These are phyloP conservation scores for Cheilosia scutellata DNA, from an alignment of 2,888 invertebrate genomes.

Conservation along the genomic window DNA sequence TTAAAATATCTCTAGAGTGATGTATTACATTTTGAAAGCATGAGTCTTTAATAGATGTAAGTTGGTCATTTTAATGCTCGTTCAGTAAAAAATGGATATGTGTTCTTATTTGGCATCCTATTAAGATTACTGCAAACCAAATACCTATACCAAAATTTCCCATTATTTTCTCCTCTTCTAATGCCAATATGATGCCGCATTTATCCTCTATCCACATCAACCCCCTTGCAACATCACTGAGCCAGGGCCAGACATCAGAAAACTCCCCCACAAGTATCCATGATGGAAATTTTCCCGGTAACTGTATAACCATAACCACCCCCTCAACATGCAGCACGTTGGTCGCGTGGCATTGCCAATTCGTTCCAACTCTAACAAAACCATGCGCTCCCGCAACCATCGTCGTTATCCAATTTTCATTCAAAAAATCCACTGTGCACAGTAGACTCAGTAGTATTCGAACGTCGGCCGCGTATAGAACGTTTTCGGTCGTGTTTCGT, in stretches of 20 bases:
- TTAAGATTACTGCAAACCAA: too few species aligned
- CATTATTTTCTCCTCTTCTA: background rate
- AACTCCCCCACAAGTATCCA: slow-evolving; percentile 11
- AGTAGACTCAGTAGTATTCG: slow-evolving; percentile 68
- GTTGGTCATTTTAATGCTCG: too few species aligned
- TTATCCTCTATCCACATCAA: background rate
- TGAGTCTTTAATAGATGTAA: too few species aligned
- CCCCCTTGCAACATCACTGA: slow-evolving; percentile 2
- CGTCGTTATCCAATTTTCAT: slow-evolving; percentile 59
- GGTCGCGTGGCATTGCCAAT: slow-evolving; percentile 64
- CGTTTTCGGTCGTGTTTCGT: slow-evolving; percentile 71
- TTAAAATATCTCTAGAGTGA: too few species aligned
- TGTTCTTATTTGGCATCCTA: too few species aligned
- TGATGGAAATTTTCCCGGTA: slow-evolving; percentile 32
- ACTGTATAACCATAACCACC: slow-evolving; percentile 9
- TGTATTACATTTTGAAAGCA: too few species aligned
- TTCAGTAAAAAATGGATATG: too few species aligned
- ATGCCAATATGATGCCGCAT: too few species aligned
- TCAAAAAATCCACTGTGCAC: slow-evolving; percentile 62
- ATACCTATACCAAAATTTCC: background rate
- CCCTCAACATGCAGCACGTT: slow-evolving; percentile 65
- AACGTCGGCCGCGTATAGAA: slow-evolving; percentile 69
- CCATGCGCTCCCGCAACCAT: slow-evolving; percentile 70
- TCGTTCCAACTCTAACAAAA: slow-evolving; percentile 67
- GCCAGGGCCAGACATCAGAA: slow-evolving; percentile 11